A percentile compares a stretch with the other conserved stretches of the same genome.
Conservation (phyloP, 2,113 vertebrate species). For the Malaclemys terrapin region DNA sequence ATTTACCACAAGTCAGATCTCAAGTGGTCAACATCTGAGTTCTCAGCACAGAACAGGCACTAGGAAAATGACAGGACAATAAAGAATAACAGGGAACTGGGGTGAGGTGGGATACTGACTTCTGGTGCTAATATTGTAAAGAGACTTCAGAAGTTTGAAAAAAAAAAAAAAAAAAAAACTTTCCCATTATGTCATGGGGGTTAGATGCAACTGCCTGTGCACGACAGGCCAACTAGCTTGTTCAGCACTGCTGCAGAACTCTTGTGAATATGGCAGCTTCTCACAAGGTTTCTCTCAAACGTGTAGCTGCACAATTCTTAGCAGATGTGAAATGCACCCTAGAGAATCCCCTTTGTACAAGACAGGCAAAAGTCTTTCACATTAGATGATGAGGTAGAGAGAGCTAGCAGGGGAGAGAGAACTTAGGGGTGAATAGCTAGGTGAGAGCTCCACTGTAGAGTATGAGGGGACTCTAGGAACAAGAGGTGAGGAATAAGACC, state of each 20-base stretch:
- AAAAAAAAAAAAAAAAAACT: neutral
- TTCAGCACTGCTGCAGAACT: neutral
- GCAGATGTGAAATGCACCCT: constrained; percentile 18
- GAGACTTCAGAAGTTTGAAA: neutral
- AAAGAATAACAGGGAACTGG: neutral
- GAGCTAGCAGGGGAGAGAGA: neutral
- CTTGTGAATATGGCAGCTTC: neutral
- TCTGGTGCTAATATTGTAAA: neutral
- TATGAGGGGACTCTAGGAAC: neutral
- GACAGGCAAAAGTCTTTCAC: neutral
- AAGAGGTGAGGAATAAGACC: neutral
- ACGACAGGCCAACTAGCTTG: neutral
- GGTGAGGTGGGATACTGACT: neutral
- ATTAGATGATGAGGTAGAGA: neutral
- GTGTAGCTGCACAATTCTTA: neutral
- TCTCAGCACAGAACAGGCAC: neutral
- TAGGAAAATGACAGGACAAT: neutral
- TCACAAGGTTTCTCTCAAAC: neutral
- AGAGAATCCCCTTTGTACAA: neutral
- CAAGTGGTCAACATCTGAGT: neutral
- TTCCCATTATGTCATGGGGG: neutral
- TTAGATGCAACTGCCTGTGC: neutral
- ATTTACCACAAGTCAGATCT: neutral
- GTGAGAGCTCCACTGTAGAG: neutral
- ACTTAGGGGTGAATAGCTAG: neutral